Conservation (phyloP, 2,113 vertebrate species). For the Dicaeum eximium region DNA sequence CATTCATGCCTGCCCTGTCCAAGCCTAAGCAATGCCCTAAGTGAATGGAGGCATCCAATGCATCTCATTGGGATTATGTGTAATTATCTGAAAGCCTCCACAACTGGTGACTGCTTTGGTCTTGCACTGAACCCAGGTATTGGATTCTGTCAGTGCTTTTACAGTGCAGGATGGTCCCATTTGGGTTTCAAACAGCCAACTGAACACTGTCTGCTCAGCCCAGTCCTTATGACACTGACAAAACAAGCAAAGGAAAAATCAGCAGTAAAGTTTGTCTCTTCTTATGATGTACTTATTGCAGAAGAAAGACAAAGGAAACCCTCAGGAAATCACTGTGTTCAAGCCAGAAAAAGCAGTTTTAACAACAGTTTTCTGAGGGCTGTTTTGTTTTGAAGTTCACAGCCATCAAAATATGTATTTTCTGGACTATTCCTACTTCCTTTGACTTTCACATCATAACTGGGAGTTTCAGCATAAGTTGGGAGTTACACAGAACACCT, state of each 20-base stretch:
- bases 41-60: background rate
- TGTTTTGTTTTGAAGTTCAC: background rate
- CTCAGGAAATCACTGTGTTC: background rate
- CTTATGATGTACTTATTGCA: background rate
- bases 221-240: background rate
- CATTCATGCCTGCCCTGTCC: background rate
- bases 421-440: background rate
- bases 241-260: background rate
- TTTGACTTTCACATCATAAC: background rate
- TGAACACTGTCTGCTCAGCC: background rate
- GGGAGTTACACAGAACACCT: background rate
- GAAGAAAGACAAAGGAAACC: background rate
- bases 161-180: background rate
- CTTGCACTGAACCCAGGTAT: background rate
- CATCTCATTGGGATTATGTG: rapidly evolving
- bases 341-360: background rate
- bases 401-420: background rate
- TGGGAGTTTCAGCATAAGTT: background rate
- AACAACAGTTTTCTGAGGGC: background rate
- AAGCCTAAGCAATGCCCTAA: background rate
- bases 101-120: background rate
- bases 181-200: background rate
- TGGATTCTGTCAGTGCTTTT: background rate
- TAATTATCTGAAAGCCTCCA: background rate
- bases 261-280: background rate